phyloP scores from a whole-genome alignment of 2,797 vertebrate genomes.

The Babyrousa celebensis region DNA sequence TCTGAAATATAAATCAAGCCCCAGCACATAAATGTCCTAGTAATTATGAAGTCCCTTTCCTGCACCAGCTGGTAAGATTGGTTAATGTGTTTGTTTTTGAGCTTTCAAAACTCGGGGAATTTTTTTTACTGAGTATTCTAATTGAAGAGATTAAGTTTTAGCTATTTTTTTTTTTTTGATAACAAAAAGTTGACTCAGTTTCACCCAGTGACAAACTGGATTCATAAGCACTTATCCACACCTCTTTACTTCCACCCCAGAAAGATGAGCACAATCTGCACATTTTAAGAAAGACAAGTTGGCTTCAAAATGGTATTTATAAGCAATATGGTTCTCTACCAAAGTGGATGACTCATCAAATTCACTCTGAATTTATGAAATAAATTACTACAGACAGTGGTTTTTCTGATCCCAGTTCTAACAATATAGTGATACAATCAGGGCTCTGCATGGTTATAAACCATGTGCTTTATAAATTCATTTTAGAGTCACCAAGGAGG shows the following conservation, averaged over 20 bases:
- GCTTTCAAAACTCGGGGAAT: not conserved
- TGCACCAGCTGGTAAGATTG: not conserved
- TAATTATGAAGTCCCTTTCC: not conserved
- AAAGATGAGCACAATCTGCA: slow-evolving; percentile 25
- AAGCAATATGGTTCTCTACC: slow-evolving; percentile 32
- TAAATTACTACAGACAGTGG: slow-evolving; percentile 27
- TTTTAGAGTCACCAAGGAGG: not conserved
- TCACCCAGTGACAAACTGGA: slow-evolving; percentile 30
- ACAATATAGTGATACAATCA: slow-evolving; percentile 3
- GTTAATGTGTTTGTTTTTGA: not conserved
- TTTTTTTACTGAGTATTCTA: not conserved
- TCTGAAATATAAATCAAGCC: slow-evolving; percentile 20
- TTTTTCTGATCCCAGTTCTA: slow-evolving; percentile 68
- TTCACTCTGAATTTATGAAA: slow-evolving; percentile 63
- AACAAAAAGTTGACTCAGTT: slow-evolving; percentile 36
- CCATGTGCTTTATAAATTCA: not conserved
- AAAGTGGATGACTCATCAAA: slow-evolving; percentile 63
- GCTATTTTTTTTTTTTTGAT: slow-evolving; percentile 16
- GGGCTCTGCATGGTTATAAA: not conserved
- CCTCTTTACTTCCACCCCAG: not conserved
- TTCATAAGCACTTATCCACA: not conserved
- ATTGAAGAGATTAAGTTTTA: not conserved
- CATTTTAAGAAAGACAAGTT: slow-evolving; percentile 59
- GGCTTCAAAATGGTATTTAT: slow-evolving; percentile 55
- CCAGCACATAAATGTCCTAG: not conserved